Conservation (phyloP, 92 coral and sea anemone genomes). For the Palythoa grandis region DNA sequence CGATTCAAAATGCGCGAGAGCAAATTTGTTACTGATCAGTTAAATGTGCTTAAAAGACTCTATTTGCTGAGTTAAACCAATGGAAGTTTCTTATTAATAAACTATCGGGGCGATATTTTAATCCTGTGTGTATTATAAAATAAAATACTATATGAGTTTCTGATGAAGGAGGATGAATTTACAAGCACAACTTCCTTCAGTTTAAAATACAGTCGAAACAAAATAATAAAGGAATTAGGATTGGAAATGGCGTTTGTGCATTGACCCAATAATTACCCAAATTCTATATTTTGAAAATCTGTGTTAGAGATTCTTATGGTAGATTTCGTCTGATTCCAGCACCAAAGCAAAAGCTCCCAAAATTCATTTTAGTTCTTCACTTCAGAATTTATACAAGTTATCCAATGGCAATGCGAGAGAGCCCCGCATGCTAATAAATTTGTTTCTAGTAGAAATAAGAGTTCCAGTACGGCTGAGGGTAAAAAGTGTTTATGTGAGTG, state of each 20-base stretch:
- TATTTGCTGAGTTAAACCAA: not conserved
- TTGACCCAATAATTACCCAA: not conserved
- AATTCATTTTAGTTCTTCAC: not conserved
- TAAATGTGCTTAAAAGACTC: not conserved
- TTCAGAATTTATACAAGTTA: not conserved
- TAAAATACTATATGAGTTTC: not conserved
- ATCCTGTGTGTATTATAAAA: not conserved
- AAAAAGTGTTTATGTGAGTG: slow-evolving; percentile 26
- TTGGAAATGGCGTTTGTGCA: not conserved
- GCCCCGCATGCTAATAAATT: not conserved
- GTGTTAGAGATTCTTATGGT: too few species aligned
- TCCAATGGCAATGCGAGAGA: too few species aligned
- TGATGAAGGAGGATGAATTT: not conserved
- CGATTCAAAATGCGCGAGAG: not conserved
- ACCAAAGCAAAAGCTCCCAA: too few species aligned
- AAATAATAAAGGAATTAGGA: not conserved
- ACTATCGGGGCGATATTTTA: not conserved
- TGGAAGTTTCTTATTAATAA: not conserved
- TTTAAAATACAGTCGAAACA: too few species aligned
- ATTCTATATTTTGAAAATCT: too few species aligned
- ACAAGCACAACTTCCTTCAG: not conserved
- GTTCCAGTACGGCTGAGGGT: slow-evolving; percentile 38
- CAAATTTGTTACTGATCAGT: not conserved
- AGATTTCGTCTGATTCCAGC: too few species aligned
- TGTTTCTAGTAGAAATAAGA: slow-evolving; percentile 19